These are phyloP conservation scores for Argyresthia albistria DNA, from an alignment of 2,888 invertebrate species.

Conservation along the genomic window DNA sequence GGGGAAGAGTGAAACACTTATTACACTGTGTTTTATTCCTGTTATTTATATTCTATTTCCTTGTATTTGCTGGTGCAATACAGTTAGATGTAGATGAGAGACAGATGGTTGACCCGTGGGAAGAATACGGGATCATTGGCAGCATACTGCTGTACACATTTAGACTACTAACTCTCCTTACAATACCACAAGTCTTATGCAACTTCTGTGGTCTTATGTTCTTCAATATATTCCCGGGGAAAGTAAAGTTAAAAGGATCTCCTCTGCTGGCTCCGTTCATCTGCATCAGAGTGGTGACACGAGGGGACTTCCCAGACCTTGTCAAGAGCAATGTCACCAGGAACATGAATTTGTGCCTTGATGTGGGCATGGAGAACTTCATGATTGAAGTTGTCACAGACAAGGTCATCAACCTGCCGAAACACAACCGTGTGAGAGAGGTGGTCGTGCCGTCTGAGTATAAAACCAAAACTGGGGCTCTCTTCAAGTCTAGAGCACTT, in stretches of 20 bases:
- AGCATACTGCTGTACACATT: slow-evolving; percentile 83
- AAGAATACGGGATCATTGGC: slow-evolving; percentile 83
- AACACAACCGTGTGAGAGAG: slow-evolving; percentile 86
- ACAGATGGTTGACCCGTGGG: slow-evolving; percentile 83
- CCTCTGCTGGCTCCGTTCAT: slow-evolving; percentile 94
- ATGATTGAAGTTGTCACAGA: slow-evolving; percentile 97
- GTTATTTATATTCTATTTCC: slow-evolving; percentile 81
- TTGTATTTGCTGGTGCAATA: slow-evolving; percentile 77
- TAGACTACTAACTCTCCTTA: slow-evolving; percentile 85
- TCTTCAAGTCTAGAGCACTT: slow-evolving; percentile 94
- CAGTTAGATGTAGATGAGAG: slow-evolving; percentile 70
- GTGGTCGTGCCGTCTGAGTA: slow-evolving; percentile 91
- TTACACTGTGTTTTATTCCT: slow-evolving; percentile 84
- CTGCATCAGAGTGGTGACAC: slow-evolving; percentile 93
- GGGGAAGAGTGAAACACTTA: slow-evolving; percentile 82
- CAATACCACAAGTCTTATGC: slow-evolving; percentile 91
- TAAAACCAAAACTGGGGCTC: slow-evolving; percentile 90
- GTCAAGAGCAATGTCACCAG: slow-evolving; percentile 89
- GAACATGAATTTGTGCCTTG: slow-evolving; percentile 89
- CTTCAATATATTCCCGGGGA: slow-evolving; percentile 96
- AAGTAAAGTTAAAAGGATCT: slow-evolving; percentile 89
- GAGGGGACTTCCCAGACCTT: slow-evolving; percentile 93
- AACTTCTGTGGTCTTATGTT: slow-evolving; percentile 89
- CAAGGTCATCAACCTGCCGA: slow-evolving; percentile 83
- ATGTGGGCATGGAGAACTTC: slow-evolving; percentile 95